phyloP scores from a whole-genome alignment of 2,113 vertebrate species.

The Lepus americanus region DNA sequence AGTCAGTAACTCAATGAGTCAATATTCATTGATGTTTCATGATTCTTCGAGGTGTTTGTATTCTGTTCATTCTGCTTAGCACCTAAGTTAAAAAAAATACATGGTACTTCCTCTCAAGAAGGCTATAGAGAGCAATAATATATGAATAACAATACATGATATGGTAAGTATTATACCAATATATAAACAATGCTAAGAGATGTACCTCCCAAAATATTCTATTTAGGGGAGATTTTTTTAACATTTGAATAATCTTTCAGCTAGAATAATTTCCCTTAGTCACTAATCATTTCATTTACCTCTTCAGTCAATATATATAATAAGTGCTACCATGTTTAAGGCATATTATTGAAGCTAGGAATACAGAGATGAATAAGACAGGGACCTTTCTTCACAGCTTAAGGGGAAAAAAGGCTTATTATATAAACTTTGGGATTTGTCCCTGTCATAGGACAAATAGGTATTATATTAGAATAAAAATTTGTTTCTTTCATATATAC shows the following conservation, averaged over 20 bases:
- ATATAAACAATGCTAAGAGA: not conserved
- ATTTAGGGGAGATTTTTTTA: not conserved
- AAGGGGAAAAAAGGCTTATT: not conserved
- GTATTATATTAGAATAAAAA: constrained; percentile 21
- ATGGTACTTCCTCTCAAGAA: not conserved
- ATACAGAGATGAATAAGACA: not conserved
- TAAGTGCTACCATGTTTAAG: not conserved
- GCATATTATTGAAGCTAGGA: not conserved
- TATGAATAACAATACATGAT: not conserved
- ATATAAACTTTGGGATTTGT: not conserved
- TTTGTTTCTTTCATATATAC: not conserved
- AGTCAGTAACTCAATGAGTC: not conserved
- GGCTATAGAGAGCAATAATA: not conserved
- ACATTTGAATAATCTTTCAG: not conserved
- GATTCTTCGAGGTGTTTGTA: not conserved
- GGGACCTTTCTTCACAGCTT: not conserved
- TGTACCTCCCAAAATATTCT: not conserved
- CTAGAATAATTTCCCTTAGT: not conserved
- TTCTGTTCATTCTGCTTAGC: not conserved
- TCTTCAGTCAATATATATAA: not conserved
- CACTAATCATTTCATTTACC: not conserved
- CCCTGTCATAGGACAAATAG: not conserved
- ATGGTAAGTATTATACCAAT: not conserved
- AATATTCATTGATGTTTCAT: not conserved
- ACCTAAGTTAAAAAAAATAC: not conserved